Percentiles rank a stretch among this genome's conserved stretches.
These are phyloP conservation scores for Patiria miniata DNA, from an alignment of 35 echinoderm and acorn worm genomes.

Conservation along the genomic window DNA sequence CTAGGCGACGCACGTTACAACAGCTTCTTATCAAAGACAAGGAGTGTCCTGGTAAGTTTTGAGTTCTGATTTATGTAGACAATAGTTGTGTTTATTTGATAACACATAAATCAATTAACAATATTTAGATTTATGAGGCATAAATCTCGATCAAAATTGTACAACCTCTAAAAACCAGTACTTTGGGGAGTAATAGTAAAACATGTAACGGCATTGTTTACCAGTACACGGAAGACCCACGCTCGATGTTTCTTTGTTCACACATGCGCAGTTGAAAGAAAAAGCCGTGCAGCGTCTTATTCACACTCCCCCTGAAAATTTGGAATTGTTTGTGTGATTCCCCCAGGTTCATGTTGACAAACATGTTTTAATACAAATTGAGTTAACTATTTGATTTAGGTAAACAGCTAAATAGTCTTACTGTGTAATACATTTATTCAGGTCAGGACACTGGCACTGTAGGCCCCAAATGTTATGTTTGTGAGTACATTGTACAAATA, in stretches of 20 bases:
- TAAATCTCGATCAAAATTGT: background rate
- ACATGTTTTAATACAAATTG: slow-evolving; percentile 5
- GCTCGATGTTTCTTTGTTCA: background rate
- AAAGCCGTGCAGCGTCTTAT: background rate
- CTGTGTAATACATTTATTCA: slow-evolving; percentile 11
- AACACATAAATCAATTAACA: background rate
- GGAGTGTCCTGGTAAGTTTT: slow-evolving; percentile 3
- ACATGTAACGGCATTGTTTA: background rate
- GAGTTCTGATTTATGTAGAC: background rate
- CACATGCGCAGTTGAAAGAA: slow-evolving; percentile 6
- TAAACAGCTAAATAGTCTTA: background rate
- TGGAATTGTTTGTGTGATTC: background rate
- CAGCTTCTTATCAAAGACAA: slow-evolving; percentile 11
- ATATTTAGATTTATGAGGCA: background rate
- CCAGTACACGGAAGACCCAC: background rate
- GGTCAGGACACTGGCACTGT: too few relatives aligned
- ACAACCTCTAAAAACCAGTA: background rate
- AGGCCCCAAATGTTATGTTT: too few relatives aligned
- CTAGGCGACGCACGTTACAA: too few relatives aligned
- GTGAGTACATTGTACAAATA: too few relatives aligned
- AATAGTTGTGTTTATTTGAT: slow-evolving; percentile 3
- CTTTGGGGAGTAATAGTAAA: background rate
- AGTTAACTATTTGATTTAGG: slow-evolving; percentile 6
- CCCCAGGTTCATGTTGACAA: background rate
- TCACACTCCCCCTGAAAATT: background rate